Evolutionary conservation across 1,140 invertebrate genomes (phyloP), one percentile per base, ranked within the genome.

Genomic region (Charaxes varanes): DNA sequence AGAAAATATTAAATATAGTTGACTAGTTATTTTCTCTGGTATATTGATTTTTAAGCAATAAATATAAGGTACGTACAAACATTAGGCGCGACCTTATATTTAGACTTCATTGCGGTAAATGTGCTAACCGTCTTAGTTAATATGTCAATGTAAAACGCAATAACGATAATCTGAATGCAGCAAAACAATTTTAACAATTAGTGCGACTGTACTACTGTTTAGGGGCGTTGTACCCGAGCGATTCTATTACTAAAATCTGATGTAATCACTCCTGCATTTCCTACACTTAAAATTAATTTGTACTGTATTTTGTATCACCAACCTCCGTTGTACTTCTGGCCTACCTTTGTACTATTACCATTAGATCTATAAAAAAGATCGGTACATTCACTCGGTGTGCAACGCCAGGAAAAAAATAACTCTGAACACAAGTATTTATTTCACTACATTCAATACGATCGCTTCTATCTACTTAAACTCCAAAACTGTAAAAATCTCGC

Each of bases 251-350:
- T 63, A 63, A 60, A 34, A 35, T 42, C 42, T 44, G 55, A 45
- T 66, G 60, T 70, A 56, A 26, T 61, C 41, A 40, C 64, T 52
- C 54, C 63, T 62, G 58, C 52, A 48, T 42, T 60, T 36, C 42
- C 63, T 77, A 74, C 33, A 48, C 77, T 81, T 81, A 79, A 62
- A 49, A 76, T 62, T 81, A 81, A 77, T 81, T 81, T 81, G 77
- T 81, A 81, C 77, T 81, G 73, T 61, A 52, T 37, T 47, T 61
- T 68, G 56, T 73, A 58, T 64, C 63, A 76, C 67, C 74, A 63
- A 63, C 32, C 73, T 34, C 70, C 73, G 70, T 58, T 77, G 59
- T 50, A 57, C 42, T 49, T 41, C 54, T 56, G 58, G 61, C 59
- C 57, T 50, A 62, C 53, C 43, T 74, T 77, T 77, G 69, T 77